A percentile compares a stretch with the other conserved stretches of the same genome.
Conservation (phyloP, 2,797 vertebrate species). For the Pseudotriccus pelzelni region DNA sequence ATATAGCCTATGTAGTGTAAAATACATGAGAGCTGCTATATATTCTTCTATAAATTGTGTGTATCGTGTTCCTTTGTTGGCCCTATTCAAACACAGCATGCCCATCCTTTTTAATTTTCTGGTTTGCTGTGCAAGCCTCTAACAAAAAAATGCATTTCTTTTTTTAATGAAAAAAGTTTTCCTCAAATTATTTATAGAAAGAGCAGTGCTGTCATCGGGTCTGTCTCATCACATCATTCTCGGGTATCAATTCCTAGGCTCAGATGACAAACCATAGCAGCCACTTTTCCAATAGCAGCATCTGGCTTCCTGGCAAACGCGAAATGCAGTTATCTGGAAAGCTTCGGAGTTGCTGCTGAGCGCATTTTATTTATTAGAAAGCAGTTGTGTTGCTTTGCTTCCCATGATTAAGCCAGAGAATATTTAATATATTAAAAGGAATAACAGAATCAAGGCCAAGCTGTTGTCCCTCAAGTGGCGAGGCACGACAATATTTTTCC, state of each 20-base stretch:
- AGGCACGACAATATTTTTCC: not conserved
- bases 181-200: slow-evolving; percentile 72
- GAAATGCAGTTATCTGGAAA: slow-evolving; percentile 48
- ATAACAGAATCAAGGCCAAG: slow-evolving; percentile 20
- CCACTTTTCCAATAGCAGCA: slow-evolving; percentile 78
- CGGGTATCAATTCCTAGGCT: slow-evolving; percentile 70
- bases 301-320: slow-evolving; percentile 74
- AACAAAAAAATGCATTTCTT: not conserved
- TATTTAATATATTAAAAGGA: slow-evolving; percentile 65
- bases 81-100: slow-evolving; percentile 44
- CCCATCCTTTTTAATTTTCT: slow-evolving; percentile 56
- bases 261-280: slow-evolving; percentile 75
- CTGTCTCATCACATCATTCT: slow-evolving; percentile 68
- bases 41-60: slow-evolving; percentile 32
- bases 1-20: not conserved
- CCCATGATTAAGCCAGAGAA: slow-evolving; percentile 57
- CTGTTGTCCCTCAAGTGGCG: slow-evolving; percentile 1
- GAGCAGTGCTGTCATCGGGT: slow-evolving; percentile 43
- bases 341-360: slow-evolving; percentile 49
- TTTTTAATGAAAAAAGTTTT: slow-evolving; percentile 9
- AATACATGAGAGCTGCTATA: not conserved
- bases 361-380: slow-evolving; percentile 71
- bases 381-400: slow-evolving; percentile 54
- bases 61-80: not conserved
- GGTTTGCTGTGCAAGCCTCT: slow-evolving; percentile 51